phyloP scores from a whole-genome alignment of 2,888 invertebrate species.

The Andrena camellia region DNA sequence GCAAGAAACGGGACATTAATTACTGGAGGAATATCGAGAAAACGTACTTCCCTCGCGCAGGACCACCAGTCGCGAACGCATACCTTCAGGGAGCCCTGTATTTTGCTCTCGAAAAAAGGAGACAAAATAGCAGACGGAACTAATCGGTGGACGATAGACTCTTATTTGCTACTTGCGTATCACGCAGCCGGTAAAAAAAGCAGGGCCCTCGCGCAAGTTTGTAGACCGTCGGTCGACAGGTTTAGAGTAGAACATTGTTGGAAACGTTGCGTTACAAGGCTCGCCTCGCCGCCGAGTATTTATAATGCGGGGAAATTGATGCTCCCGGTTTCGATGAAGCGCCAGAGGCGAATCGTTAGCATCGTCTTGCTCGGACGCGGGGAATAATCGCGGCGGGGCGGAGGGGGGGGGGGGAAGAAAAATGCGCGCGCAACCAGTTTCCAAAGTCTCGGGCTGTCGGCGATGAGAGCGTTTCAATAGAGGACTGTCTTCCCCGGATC shows the following conservation, averaged over 20 bases:
- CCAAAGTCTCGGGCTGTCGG: constrained; percentile 17
- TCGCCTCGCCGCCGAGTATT: constrained; percentile 22
- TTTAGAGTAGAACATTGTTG: constrained; percentile 14
- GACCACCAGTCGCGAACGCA: constrained; percentile 1
- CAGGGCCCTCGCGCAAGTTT: neutral
- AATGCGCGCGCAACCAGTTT: constrained; percentile 27
- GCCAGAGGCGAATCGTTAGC: constrained; percentile 22
- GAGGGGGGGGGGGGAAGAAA: neutral
- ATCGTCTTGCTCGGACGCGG: constrained; percentile 1
- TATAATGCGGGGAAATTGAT: constrained; percentile 23
- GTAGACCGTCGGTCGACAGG: constrained; percentile 4
- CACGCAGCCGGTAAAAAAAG: neutral
- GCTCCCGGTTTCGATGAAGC: constrained; percentile 9
- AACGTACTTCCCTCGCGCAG: neutral
- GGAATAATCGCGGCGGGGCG: constrained; percentile 7
- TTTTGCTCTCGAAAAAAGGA: neutral
- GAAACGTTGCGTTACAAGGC: constrained; percentile 29
- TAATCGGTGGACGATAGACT: constrained; percentile 5
- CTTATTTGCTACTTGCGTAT: neutral
- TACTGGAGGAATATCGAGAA: neutral
- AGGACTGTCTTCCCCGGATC: neutral
- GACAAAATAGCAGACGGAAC: constrained; percentile 16
- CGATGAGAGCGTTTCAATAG: neutral
- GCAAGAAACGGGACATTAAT: constrained; percentile 18
- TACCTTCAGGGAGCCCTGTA: neutral